Percentiles rank a stretch among this genome's conserved stretches.
Evolutionary conservation across 2,113 vertebrate genomes (phyloP).

Genomic region (Podilymbus podiceps): DNA sequence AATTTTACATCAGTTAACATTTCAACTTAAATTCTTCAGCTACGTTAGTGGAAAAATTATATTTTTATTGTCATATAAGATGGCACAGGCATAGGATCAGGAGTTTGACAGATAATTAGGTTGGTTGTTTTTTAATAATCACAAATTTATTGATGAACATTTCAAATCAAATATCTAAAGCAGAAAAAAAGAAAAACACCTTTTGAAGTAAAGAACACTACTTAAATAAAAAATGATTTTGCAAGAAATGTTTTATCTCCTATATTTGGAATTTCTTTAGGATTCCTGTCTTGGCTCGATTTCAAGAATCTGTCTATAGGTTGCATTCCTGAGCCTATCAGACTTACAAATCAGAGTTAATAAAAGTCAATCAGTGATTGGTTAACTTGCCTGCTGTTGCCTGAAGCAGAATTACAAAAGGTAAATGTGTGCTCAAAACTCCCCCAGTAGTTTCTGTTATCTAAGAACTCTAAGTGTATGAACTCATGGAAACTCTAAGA

Average conservation of each 20-base stretch:
- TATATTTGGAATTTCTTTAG: constrained; percentile 72
- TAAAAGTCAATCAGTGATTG: constrained; percentile 79
- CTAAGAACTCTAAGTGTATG: constrained; percentile 54
- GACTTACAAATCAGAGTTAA: constrained; percentile 82
- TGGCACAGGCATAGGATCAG: constrained; percentile 10
- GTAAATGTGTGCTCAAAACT: constrained; percentile 51
- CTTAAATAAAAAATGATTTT: constrained; percentile 35
- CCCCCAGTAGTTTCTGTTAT: constrained; percentile 67
- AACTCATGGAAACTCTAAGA: constrained; percentile 63
- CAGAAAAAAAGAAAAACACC: constrained; percentile 40
- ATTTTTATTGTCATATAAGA: constrained; percentile 1
- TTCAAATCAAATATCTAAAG: constrained; percentile 53
- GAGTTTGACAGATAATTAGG: constrained; percentile 18
- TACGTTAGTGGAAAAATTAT: neutral
- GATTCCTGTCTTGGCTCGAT: constrained; percentile 74
- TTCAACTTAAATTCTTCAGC: constrained; percentile 1
- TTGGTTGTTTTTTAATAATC: constrained; percentile 55
- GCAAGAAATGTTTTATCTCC: constrained; percentile 30
- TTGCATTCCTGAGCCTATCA: constrained; percentile 78
- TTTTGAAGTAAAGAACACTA: constrained; percentile 11
- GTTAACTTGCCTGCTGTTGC: constrained; percentile 73
- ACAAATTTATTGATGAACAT: constrained; percentile 51
- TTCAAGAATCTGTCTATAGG: constrained; percentile 79
- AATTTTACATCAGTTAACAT: neutral
- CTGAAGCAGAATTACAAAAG: constrained; percentile 73